These are phyloP conservation scores for Meloidogyne chitwoodi DNA, from an alignment of 1,140 invertebrate species.

Conservation along the genomic window DNA sequence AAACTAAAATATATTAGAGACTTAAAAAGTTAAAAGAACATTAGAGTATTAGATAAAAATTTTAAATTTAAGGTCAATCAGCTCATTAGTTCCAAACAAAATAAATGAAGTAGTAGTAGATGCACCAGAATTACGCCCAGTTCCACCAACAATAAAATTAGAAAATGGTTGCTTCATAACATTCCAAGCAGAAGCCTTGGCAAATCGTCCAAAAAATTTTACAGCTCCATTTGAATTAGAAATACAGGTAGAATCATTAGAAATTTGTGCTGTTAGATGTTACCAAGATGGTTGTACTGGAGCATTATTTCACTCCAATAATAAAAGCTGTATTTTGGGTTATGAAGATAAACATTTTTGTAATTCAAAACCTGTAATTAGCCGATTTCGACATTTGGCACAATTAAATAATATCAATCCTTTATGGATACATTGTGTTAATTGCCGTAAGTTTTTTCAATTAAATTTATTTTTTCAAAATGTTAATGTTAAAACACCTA, in stretches of 20 bases:
- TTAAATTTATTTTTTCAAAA: background rate
- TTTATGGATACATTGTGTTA: conserved; percentile 35
- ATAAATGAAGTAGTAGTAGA: background rate
- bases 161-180: conserved; percentile 32
- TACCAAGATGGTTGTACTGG: conserved; percentile 42
- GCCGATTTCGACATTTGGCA: conserved; percentile 8
- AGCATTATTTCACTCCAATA: conserved; percentile 24
- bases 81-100: background rate
- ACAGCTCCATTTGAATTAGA: conserved; percentile 29
- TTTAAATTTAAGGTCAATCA: background rate
- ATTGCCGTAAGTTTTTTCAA: conserved; percentile 26
- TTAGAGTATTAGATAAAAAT: background rate
- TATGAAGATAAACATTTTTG: conserved; percentile 35
- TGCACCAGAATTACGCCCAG: background rate
- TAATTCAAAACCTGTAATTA: conserved; percentile 16
- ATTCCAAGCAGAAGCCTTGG: conserved; percentile 30
- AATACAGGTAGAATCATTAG: conserved; percentile 21
- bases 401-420: conserved; percentile 6
- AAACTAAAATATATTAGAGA: background rate
- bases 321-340: conserved; percentile 30
- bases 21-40: background rate
- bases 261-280: conserved; percentile 30
- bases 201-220: conserved; percentile 32
- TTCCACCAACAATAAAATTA: background rate
- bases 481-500: background rate